Percentiles rank a stretch among this genome's conserved stretches.
phyloP scores from a whole-genome alignment of 2,113 vertebrate genomes.

The Coracopsis vasa region DNA sequence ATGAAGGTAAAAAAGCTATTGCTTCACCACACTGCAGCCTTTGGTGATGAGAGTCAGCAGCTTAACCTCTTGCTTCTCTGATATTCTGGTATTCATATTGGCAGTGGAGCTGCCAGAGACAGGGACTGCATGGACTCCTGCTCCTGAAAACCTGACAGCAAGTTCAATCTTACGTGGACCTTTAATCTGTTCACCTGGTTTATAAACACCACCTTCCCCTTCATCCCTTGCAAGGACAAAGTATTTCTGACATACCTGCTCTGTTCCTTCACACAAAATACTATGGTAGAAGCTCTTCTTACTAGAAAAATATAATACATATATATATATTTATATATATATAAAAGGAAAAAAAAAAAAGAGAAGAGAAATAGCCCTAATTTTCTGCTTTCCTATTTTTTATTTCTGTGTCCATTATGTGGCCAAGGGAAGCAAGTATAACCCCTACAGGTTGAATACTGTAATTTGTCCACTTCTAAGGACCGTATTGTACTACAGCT shows the following conservation, averaged over 20 bases:
- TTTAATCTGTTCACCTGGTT: neutral
- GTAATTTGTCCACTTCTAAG: neutral
- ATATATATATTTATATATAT: no score
- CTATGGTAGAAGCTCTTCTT: neutral
- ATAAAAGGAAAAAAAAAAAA: no score
- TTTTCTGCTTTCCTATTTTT: neutral
- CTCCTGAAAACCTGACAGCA: neutral
- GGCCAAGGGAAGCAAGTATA: neutral
- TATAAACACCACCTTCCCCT: neutral
- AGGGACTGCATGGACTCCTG: neutral
- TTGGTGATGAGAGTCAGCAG: neutral
- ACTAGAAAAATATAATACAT: neutral
- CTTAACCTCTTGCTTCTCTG: neutral
- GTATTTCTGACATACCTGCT: neutral
- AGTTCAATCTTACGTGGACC: neutral
- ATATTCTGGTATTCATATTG: neutral
- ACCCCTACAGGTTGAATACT: fast-evolving
- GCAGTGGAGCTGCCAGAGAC: neutral
- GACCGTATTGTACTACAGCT: neutral
- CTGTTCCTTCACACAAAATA: neutral
- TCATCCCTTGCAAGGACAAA: neutral
- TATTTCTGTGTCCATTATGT: neutral
- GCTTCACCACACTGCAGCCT: neutral
- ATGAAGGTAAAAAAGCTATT: neutral
- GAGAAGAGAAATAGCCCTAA: neutral